Conservation (phyloP, 2,888 invertebrate species). For the Strigamia transsilvanica region DNA sequence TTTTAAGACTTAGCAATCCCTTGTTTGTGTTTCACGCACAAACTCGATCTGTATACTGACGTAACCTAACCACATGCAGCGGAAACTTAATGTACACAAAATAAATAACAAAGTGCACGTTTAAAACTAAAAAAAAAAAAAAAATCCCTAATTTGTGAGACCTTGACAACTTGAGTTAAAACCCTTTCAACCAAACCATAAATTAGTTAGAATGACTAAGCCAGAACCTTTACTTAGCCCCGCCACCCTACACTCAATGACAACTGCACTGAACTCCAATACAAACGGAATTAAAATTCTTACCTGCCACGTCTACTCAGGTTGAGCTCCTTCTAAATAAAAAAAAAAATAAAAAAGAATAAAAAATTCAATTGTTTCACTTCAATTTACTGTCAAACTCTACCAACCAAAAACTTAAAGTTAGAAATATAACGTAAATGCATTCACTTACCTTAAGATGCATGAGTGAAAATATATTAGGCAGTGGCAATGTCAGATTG, state of each 20-base stretch:
- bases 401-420: neutral
- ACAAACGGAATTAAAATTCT: slow-evolving; percentile 8
- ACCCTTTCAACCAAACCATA: slow-evolving; percentile 1
- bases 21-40: neutral
- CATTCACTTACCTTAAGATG: slow-evolving; percentile 62
- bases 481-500: slow-evolving; percentile 62
- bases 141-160: neutral
- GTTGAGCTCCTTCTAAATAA: slow-evolving; percentile 67
- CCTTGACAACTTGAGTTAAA: neutral
- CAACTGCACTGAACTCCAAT: neutral
- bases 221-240: neutral
- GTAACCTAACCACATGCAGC: neutral
- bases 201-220: slow-evolving; percentile 8
- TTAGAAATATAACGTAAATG: neutral
- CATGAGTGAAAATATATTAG: slow-evolving; percentile 63
- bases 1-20: neutral
- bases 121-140: neutral
- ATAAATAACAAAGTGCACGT: neutral
- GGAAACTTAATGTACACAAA: neutral
- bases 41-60: neutral
- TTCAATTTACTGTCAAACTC: neutral
- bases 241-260: neutral
- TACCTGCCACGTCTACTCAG: slow-evolving; percentile 65
- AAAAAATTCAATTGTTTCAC: neutral
- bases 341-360: slow-evolving; percentile 52